Base-by-base conservation (phyloP, 2,888 invertebrate genomes). In the Xylocampa areola region DNA sequence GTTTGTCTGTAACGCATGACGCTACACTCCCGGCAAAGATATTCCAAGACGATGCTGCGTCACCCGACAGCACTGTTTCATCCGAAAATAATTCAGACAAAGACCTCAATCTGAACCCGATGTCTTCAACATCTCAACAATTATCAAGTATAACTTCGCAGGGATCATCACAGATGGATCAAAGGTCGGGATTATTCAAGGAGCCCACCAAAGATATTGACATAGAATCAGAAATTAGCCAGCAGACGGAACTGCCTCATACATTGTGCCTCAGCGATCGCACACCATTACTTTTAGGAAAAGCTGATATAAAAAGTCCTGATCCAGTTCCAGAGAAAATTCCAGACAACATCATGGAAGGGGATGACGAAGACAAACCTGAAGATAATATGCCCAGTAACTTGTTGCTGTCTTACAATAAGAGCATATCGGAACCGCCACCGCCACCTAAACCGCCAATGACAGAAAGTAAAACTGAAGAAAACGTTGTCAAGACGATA, bases 31-130 rank as follows among this genome's bases (percentile, higher is more conserved):
- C 96, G 0, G 95, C 95, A 5, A 96, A 96, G 80, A 96, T 96
- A 76, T 96, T 96, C 79, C 96, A 96, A 82, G 96, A 96, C 71
- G 96, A 96, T 67, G 95, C 94, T 0, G 94, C 95, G 0, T 95
- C 96, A 0, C 95, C 96, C 0, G 95, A 95, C 65, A 90, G 92
- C 58, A 89, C 93, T 1, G 88, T 89, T 3, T 72, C 81, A 0
- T 77, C 86, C 2, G 92, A 91, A 59, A 80, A 68, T 54, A 80
- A 78, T 58, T 59, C 77, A 1, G 86, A 85, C 3, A 82, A 78
- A 35, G 87, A 88, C 25, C 59, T 63, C 1, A 63, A 79, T 11
- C 84, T 82, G 27, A 82, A 70, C 55, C 69, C 74, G 25, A 79
- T 77, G 53, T 58, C 76, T 4, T 75, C 81, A 0, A 63, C 73